Base-by-base conservation (phyloP, 2,797 vertebrate genomes). In the Tenualosa ilisha region DNA sequence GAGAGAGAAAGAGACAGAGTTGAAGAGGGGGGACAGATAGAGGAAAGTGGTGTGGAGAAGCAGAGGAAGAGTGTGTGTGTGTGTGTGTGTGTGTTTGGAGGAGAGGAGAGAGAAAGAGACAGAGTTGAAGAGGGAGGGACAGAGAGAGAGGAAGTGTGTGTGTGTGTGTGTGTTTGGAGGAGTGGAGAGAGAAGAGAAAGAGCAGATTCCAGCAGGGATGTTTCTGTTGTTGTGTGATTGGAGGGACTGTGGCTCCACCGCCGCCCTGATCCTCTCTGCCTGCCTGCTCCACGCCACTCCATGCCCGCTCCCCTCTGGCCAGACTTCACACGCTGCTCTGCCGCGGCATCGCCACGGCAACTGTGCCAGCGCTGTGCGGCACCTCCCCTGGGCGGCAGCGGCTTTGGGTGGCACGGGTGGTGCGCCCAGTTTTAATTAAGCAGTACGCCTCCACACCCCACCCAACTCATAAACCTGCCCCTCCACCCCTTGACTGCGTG, bases 91-190 rank as follows among this genome's bases (percentile, higher is more conserved):
- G n/a, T 65, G 63, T 15, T 3, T 31, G 63, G 3, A 26, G 5
- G 6, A 20, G 54, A 20, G 54, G n/a, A n/a, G n/a, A n/a, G n/a
- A n/a, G n/a, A n/a, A 75, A n/a, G 53, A 56, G 1, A 84, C 37
- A 81, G 50, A 81, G 51, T n/a, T n/a, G n/a, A n/a, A 56, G 54
- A 56, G 54, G 3, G n/a, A 11, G 40, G n/a, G 37, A 65, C 6
- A 31, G 9, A 65, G 61, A 65, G 61, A 65, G 61, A 26, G 61
- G 9, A 15, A 56, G 43, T 46, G 43, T 46, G 43, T 46, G 46
- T 49, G 46, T 49, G 46, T 83, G 86, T 72, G 53, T 81, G 24
- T 83, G 54, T 53, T 46, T 84, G 84, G 53, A 15, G 53, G 53
- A 15, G 53, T 0, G 3, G 53, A 11, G 53, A 54, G 13, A 37